Evolutionary conservation across 1,140 invertebrate species (phyloP).

Genomic region (Vollenhovia emeryi): DNA sequence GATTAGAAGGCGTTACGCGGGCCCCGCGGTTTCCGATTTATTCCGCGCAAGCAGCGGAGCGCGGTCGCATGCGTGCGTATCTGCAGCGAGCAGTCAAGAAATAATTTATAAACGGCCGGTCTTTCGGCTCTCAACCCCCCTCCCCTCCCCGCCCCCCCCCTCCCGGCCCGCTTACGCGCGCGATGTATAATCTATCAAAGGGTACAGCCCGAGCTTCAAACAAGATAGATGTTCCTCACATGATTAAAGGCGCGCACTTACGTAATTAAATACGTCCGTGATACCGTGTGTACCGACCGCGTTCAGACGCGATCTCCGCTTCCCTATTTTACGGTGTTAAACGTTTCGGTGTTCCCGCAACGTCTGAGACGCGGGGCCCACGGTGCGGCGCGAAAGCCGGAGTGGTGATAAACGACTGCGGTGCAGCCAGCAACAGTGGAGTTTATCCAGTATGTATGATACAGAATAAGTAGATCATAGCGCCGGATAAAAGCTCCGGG

Average conservation of each 20-base stretch:
- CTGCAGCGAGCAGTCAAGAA: not conserved
- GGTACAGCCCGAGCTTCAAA: not conserved
- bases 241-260: constrained; percentile 44
- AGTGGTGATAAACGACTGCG: constrained; percentile 53
- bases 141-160: no score
- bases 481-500: constrained; percentile 53
- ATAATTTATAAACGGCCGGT: constrained; percentile 17
- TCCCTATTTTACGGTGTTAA: constrained; percentile 49
- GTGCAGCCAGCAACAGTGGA: constrained; percentile 44
- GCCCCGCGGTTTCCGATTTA: constrained; percentile 25
- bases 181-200: constrained; percentile 35
- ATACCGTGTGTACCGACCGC: constrained; percentile 19
- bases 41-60: not conserved
- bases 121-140: no score
- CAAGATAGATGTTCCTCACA: constrained; percentile 49
- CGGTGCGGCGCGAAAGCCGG: constrained; percentile 8
- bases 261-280: constrained; percentile 39
- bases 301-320: constrained; percentile 50
- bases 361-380: constrained; percentile 58
- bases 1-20: constrained; percentile 33
- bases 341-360: constrained; percentile 41
- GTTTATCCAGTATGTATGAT: constrained; percentile 59
- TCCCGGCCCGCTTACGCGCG: no score
- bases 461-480: constrained; percentile 60
- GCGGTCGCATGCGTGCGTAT: constrained; percentile 15